These are phyloP conservation scores for Nipponia nippon DNA, from an alignment of 2,113 vertebrate genomes.

Conservation along the genomic window DNA sequence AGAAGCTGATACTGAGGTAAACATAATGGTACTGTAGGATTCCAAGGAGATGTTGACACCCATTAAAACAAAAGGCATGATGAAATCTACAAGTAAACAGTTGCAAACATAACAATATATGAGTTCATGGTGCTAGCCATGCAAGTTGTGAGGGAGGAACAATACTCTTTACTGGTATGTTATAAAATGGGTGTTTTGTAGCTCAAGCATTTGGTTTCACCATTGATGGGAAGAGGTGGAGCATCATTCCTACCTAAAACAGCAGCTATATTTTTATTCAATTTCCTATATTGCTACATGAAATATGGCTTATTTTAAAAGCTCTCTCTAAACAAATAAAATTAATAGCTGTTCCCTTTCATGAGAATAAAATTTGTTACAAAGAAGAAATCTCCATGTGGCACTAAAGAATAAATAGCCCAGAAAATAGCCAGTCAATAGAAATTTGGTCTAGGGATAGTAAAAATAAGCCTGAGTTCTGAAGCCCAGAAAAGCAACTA, in stretches of 20 bases:
- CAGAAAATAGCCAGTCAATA: not conserved
- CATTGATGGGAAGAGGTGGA: not conserved
- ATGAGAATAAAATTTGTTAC: not conserved
- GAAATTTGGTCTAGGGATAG: not conserved
- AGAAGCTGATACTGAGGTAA: not conserved
- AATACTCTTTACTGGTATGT: rapidly evolving
- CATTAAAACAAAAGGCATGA: not conserved
- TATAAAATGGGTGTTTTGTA: not conserved
- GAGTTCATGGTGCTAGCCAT: not conserved
- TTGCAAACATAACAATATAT: not conserved
- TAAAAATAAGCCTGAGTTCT: not conserved
- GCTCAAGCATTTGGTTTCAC: not conserved
- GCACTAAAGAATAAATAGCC: not conserved
- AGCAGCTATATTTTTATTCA: not conserved
- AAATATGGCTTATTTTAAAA: not conserved
- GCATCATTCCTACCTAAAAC: not conserved
- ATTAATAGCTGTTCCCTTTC: not conserved
- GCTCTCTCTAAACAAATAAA: not conserved
- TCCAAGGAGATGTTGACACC: not conserved
- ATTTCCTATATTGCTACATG: not conserved
- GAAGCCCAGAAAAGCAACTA: not conserved
- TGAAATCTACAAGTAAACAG: not conserved
- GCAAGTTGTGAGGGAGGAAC: not conserved
- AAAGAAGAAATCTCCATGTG: not conserved
- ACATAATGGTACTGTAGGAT: not conserved